Evolutionary conservation across 2,113 vertebrate genomes (phyloP).

Genomic region (Tachycineta bicolor): DNA sequence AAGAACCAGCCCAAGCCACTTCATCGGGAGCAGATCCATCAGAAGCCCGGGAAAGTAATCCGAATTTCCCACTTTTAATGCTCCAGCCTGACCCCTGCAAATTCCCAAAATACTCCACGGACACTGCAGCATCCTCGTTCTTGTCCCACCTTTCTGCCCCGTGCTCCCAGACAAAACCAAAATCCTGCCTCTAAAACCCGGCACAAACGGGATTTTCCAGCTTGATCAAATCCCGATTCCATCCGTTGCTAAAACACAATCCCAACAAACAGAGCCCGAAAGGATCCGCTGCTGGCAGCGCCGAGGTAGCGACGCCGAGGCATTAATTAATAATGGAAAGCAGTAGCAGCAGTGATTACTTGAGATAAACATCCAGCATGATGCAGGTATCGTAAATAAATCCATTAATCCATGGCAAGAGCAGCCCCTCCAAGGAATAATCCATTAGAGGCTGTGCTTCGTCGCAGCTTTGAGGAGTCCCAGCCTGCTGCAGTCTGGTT

Average conservation of each 20-base stretch:
- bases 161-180: not conserved
- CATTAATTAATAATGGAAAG: not conserved
- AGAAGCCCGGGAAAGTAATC: not conserved
- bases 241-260: constrained; percentile 4
- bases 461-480: not conserved
- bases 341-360: not conserved
- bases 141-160: not conserved
- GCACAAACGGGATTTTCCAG: not conserved
- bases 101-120: not conserved
- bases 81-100: not conserved
- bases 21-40: rapidly evolving
- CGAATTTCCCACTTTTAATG: rapidly evolving
- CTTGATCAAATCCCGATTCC: not conserved
- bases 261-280: not conserved
- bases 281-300: not conserved
- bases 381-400: not conserved
- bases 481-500: not conserved
- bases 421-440: not conserved
- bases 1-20: not conserved
- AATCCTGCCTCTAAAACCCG: not conserved
- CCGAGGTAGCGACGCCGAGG: not conserved
- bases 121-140: not conserved
- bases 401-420: not conserved
- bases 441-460: not conserved
- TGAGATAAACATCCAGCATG: not conserved